Conservation (phyloP, 1,140 invertebrate genomes). For the Trypoxylus dichotomus region DNA sequence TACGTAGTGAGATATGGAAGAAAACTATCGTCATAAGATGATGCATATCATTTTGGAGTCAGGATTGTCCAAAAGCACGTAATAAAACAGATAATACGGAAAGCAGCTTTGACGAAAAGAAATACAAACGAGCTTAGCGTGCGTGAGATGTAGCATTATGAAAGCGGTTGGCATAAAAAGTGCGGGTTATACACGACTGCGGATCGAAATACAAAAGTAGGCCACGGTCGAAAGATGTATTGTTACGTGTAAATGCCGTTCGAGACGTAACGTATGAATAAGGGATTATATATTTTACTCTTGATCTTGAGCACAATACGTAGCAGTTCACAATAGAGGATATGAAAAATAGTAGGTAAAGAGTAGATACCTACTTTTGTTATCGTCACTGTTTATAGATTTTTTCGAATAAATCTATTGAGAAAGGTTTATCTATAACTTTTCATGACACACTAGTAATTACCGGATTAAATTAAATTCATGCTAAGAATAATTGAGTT, state of each 20-base stretch:
- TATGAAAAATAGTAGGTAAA: neutral
- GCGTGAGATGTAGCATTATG: neutral
- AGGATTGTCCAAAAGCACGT: too few species aligned
- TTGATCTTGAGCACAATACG: neutral
- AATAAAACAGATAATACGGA: neutral
- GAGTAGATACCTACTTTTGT: neutral
- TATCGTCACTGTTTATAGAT: too few species aligned
- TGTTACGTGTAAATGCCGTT: neutral
- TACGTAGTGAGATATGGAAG: too few species aligned
- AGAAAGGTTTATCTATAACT: too few species aligned
- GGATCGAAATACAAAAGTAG: neutral
- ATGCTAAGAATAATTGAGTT: too few species aligned
- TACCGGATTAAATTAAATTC: too few species aligned
- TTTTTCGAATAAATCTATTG: too few species aligned
- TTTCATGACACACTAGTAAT: too few species aligned
- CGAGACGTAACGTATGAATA: neutral
- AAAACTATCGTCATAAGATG: too few species aligned
- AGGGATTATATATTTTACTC: neutral
- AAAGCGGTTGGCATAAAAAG: neutral
- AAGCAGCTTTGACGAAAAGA: neutral
- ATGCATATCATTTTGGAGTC: too few species aligned
- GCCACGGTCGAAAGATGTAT: neutral
- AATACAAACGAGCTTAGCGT: neutral
- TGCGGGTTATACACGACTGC: neutral
- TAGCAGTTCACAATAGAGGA: neutral